Base-by-base conservation (phyloP, 1,140 invertebrate genomes). In the Caenorhabditis latens region DNA sequence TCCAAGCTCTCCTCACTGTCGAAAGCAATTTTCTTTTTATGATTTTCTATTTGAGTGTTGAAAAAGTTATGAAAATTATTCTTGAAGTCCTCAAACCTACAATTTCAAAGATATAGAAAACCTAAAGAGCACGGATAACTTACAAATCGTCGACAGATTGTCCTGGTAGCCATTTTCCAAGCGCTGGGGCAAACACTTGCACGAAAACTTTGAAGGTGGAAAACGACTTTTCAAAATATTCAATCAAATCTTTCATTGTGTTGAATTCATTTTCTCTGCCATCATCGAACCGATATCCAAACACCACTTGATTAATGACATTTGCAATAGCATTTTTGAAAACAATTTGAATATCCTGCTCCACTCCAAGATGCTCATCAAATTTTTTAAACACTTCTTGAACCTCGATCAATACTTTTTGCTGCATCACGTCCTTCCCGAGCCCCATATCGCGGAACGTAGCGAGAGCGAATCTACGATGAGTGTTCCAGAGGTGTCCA, bases 211-310 rank as follows among this genome's bases (percentile, higher is more conserved):
- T 84, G n/a, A 61, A 24, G 40, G 58, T 84, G 4, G 42, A n/a
- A 11, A 58, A 32, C 21, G 50, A 4, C 46, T 58, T 55, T n/a
- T 55, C 83, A 32, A 21, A n/a, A 32, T 58, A 58, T 13, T 55
- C 83, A 40, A 61, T 61, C 11, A 55, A 40, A 46, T 55, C 53
- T 9, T 11, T 55, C 24, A 61, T 16, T n/a, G 19, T 84, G 7
- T 40, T 58, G 7, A 84, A n/a, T 16, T 61, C 53, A 19, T 58
- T 42, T 55, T 84, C 21, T 19, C 48, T 79, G 7, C 42, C 79
- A 16, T n/a, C 89, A 65, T 89, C 46, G 87, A 84, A 83, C 32
- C 79, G 46, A 32, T 85, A 84, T 21, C 86, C 46, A 48, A 90
- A 88, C 16, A 87, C 21, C 3, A 71, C 13, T 32, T 71, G 58